Evolutionary conservation across 2,113 vertebrate genomes (phyloP).

Genomic region (Alectura lathami): DNA sequence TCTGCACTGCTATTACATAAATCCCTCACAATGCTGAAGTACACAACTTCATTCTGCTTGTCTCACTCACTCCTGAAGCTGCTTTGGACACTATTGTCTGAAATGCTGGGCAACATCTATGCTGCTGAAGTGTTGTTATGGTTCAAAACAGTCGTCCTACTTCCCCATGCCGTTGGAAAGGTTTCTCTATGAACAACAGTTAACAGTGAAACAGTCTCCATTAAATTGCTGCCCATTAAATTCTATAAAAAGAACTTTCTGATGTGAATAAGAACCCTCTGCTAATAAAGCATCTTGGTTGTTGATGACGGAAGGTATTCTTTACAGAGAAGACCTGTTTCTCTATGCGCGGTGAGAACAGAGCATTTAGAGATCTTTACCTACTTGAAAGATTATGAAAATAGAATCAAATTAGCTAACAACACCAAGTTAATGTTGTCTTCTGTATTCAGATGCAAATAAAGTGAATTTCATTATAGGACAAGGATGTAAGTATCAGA

Average conservation of each 20-base stretch:
- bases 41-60: background rate
- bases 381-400: background rate
- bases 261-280: background rate
- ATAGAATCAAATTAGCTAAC: background rate
- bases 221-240: background rate
- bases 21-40: background rate
- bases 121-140: background rate
- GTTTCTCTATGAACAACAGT: background rate
- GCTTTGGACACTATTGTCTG: background rate
- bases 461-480: background rate
- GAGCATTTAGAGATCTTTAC: background rate
- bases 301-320: background rate
- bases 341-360: background rate
- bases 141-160: background rate
- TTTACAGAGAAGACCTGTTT: background rate
- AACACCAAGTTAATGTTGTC: background rate
- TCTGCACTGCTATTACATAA: background rate
- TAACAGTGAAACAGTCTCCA: background rate
- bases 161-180: background rate
- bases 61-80: background rate
- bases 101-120: background rate
- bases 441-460: background rate
- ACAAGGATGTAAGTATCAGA: background rate
- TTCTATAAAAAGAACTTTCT: background rate
- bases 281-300: background rate